Conservation (phyloP, 2,113 vertebrate species). For the Cavia aperea region DNA sequence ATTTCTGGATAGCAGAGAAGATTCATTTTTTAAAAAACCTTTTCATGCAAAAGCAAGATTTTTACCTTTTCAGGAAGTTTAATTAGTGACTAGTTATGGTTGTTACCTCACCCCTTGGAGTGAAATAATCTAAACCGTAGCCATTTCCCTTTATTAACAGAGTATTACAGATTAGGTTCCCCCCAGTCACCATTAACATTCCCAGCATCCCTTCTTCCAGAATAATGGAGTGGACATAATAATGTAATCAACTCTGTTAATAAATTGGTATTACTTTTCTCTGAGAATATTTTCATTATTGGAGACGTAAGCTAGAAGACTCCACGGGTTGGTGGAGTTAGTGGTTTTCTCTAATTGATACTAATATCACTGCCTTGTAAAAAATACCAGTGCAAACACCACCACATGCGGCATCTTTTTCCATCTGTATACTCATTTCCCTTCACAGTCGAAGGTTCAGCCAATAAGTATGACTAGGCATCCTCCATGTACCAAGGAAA, state of each 20-base stretch:
- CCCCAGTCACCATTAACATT: slow-evolving; percentile 40
- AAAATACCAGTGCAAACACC: neutral
- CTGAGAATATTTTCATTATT: slow-evolving; percentile 38
- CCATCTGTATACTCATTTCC: neutral
- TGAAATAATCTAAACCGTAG: slow-evolving; percentile 46
- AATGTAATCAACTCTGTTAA: slow-evolving; percentile 50
- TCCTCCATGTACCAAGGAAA: neutral
- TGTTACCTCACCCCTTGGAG: slow-evolving; percentile 45
- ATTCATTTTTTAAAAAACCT: neutral
- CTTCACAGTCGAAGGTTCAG: neutral
- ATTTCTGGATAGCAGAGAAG: neutral
- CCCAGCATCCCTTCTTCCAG: slow-evolving; percentile 40
- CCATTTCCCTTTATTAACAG: slow-evolving; percentile 50
- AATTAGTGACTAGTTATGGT: slow-evolving; percentile 47
- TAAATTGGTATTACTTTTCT: slow-evolving; percentile 59
- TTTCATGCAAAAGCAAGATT: slow-evolving; percentile 12
- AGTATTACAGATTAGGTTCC: slow-evolving; percentile 17
- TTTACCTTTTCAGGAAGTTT: slow-evolving; percentile 36
- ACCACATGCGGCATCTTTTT: neutral
- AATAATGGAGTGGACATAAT: slow-evolving; percentile 50
- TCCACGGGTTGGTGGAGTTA: slow-evolving; percentile 1
- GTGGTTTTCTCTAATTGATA: slow-evolving; percentile 22
- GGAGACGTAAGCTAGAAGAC: slow-evolving; percentile 34
- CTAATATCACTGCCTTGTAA: neutral
- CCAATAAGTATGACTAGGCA: neutral